Evolutionary conservation across 1,140 invertebrate species (phyloP), one percentile per base, ranked within the genome.

Genomic region (Danaus plexippus): DNA sequence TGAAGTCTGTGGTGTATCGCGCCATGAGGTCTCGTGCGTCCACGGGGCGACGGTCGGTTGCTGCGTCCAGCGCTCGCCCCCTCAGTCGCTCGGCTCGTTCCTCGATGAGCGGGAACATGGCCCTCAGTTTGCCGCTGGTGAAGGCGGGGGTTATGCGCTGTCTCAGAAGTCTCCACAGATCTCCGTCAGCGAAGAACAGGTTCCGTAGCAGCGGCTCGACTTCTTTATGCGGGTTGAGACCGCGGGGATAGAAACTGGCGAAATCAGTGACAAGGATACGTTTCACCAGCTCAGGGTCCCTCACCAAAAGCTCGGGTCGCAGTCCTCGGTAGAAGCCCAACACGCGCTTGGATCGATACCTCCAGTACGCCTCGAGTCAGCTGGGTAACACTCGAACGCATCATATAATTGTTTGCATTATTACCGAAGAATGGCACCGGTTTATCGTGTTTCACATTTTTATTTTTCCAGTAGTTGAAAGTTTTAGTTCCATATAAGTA

Each of bases 121-220:
- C 67, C 52, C 88, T 89, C 41, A 91, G 80, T 67, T 90, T 90
- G 22, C 87, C 87, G 1, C 87, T 87, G 0, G 88, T 89, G 64
- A 92, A 91, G 4, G 88, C 88, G 0, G 90, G 90, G 3, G 87
- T 88, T 22, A 92, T 65, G 57, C 90, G 89, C 11, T 85, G 72
- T 11, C 90, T 73, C 10, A 91, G 60, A 40, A 79, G 70, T 48
- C 78, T 85, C 91, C 90, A 92, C 59, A 86, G 64, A 11, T 87
- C 73, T 0, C 76, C 74, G 54, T 82, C 73, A 49, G 77, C 67
- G 64, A 75, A 61, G 50, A 75, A 63, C 61, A 69, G 4, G 65
- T 73, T 63, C 49, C 73, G 49, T 61, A 78, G 57, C 74, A 87
- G 49, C 50, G 79, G 75, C 50, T 82, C 75, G 1, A 73, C 55